Evolutionary conservation across 2,888 invertebrate species (phyloP).

Genomic region (Ophioninae sp.): DNA sequence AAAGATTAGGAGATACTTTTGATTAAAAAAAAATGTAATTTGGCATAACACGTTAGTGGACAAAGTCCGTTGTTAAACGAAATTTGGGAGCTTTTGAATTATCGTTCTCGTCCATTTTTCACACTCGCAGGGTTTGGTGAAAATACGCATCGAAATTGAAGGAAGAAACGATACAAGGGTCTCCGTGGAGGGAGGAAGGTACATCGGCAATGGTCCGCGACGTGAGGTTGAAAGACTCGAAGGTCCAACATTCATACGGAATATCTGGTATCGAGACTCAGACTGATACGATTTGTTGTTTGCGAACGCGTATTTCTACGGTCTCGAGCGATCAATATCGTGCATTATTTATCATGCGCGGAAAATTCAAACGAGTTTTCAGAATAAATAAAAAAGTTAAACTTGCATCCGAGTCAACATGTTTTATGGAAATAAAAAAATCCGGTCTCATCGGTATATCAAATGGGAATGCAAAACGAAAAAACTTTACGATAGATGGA

Average conservation of each 20-base stretch:
- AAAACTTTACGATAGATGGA: not conserved
- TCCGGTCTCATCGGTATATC: not conserved
- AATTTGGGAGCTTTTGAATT: too few species aligned
- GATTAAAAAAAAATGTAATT: not conserved
- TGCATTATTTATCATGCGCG: not conserved
- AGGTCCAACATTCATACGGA: conserved; percentile 18
- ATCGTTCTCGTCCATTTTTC: too few species aligned
- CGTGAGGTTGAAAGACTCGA: conserved; percentile 15
- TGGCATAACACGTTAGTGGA: too few species aligned
- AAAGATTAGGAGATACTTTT: not conserved
- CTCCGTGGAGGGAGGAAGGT: conserved; percentile 7
- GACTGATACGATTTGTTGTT: not conserved
- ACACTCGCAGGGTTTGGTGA: not conserved
- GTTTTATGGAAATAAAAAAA: not conserved
- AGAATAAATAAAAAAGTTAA: not conserved
- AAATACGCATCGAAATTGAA: conserved; percentile 16
- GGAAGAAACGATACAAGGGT: not conserved
- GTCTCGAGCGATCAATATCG: not conserved
- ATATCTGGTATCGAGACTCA: not conserved
- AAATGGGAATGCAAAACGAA: not conserved
- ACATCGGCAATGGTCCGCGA: not conserved
- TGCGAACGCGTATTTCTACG: not conserved
- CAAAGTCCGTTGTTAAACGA: too few species aligned
- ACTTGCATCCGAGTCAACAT: not conserved
- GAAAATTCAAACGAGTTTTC: not conserved